Evolutionary conservation across 2,113 vertebrate species (phyloP).

Genomic region (Seriola aureovittata): DNA sequence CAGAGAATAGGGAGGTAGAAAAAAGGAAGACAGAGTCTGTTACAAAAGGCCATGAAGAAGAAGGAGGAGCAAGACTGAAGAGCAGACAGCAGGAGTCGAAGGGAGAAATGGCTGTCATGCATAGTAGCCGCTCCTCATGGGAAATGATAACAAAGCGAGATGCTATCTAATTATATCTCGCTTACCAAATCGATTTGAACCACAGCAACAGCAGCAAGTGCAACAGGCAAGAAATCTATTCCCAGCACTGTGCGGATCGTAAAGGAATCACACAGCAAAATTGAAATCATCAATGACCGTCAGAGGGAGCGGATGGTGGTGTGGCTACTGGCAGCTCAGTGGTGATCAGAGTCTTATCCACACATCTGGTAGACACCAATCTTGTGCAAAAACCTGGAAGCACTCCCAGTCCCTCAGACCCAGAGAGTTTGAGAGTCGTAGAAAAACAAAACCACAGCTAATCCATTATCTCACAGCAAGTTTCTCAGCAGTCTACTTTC

Average conservation of each 20-base stretch:
- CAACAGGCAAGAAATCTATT: constrained; percentile 77
- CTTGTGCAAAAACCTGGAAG: constrained; percentile 63
- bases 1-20: constrained; percentile 2
- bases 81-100: constrained; percentile 47
- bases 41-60: constrained; percentile 32
- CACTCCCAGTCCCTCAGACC: constrained; percentile 61
- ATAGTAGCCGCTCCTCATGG: constrained; percentile 29
- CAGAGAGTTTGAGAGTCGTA: constrained; percentile 32
- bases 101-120: constrained; percentile 36
- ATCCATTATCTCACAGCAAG: constrained; percentile 62
- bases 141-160: constrained; percentile 68
- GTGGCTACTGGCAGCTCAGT: constrained; percentile 57
- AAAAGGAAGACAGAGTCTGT: constrained; percentile 5
- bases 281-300: constrained; percentile 77
- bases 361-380: constrained; percentile 71
- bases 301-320: constrained; percentile 49
- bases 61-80: constrained; percentile 35
- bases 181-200: constrained; percentile 77
- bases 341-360: constrained; percentile 66
- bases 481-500: constrained; percentile 43
- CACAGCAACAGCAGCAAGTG: constrained; percentile 70
- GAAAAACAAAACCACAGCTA: constrained; percentile 64
- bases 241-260: constrained; percentile 42
- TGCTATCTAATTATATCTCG: constrained; percentile 75
- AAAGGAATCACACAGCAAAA: constrained; percentile 69